phyloP scores from a whole-genome alignment of 2,888 invertebrate genomes.

The Agrypnus murinus region DNA sequence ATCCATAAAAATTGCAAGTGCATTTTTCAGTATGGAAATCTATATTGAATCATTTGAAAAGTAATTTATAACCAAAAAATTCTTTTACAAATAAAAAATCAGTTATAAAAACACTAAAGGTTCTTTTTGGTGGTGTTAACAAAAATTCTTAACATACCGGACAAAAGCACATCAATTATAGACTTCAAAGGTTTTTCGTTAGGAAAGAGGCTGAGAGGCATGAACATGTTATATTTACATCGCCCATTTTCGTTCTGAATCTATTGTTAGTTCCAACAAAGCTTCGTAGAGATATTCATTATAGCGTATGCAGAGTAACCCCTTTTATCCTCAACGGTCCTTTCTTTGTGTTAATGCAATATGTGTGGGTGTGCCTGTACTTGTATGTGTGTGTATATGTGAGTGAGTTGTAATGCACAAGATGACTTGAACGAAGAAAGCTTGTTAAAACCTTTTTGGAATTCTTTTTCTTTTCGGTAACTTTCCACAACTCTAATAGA shows the following conservation, averaged over 20 bases:
- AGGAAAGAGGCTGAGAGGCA: no score
- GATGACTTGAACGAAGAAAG: slow-evolving; percentile 22
- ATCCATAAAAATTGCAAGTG: no score
- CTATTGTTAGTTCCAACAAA: slow-evolving; percentile 27
- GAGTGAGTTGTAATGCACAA: background rate
- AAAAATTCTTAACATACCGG: no score
- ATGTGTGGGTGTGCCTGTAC: slow-evolving; percentile 28
- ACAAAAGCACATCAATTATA: background rate
- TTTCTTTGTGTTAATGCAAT: slow-evolving; percentile 34
- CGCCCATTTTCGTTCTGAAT: slow-evolving; percentile 14
- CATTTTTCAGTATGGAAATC: no score
- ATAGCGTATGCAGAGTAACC: slow-evolving; percentile 29
- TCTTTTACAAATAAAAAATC: no score
- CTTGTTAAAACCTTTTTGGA: background rate
- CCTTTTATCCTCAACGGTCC: slow-evolving; percentile 31
- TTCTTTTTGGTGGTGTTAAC: no score
- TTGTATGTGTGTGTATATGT: no score
- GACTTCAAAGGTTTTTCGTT: slow-evolving; percentile 9
- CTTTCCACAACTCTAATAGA: no score
- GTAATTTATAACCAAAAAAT: no score
- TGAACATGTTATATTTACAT: slow-evolving; percentile 17
- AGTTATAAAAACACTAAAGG: no score
- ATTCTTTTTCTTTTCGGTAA: no score
- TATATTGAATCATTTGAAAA: no score
- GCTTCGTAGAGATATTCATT: slow-evolving; percentile 32